Conservation (phyloP, 2,113 vertebrate genomes). For the Neotragus pygmaeus region DNA sequence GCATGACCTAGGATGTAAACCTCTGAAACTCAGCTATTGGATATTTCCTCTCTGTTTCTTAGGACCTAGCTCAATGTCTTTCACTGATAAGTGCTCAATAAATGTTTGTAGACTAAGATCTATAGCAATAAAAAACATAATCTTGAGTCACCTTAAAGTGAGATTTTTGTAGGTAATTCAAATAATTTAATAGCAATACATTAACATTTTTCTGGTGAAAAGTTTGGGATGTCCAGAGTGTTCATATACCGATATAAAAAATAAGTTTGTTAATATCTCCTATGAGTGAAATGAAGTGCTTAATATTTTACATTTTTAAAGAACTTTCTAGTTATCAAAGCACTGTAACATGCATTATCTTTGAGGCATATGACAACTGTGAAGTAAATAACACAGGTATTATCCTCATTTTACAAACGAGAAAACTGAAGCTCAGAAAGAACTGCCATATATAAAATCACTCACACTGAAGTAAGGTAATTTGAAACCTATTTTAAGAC, state of each 20-base stretch:
- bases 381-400: conserved; percentile 59
- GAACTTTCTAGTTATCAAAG: conserved; percentile 34
- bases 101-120: neutral
- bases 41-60: neutral
- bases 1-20: neutral
- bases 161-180: neutral
- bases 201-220: neutral
- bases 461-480: conserved; percentile 40
- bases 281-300: neutral
- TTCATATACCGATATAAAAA: neutral
- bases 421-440: conserved; percentile 49
- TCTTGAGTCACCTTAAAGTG: neutral
- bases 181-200: neutral
- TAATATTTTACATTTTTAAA: conserved; percentile 49
- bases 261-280: neutral
- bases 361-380: conserved; percentile 18
- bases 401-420: conserved; percentile 60
- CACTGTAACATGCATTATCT: conserved; percentile 39
- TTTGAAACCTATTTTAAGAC: conserved; percentile 49
- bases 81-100: neutral
- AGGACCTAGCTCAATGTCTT: neutral
- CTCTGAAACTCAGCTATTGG: neutral
- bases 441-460: conserved; percentile 37
- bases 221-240: neutral
- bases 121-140: neutral